A percentile compares a stretch with the other conserved stretches of the same genome.
Conservation (phyloP, 1,140 invertebrate species). For the Atta texana region DNA sequence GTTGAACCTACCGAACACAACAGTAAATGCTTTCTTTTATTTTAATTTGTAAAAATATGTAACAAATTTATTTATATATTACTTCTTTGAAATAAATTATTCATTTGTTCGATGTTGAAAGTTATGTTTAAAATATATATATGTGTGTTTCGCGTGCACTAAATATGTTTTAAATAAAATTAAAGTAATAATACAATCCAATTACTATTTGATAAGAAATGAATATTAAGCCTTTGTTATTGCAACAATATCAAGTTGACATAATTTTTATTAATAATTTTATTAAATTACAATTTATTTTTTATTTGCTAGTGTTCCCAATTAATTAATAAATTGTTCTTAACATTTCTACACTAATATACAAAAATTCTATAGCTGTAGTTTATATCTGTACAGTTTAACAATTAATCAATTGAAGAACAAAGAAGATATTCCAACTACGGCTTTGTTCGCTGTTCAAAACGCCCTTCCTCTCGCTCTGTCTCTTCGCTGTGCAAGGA, state of each 20-base stretch:
- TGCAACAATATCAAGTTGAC: background rate
- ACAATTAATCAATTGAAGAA: slow-evolving; percentile 28
- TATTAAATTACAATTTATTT: background rate
- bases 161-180: slow-evolving; percentile 10
- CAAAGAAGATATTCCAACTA: slow-evolving; percentile 46
- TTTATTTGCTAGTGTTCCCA: background rate
- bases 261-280: background rate
- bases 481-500: background rate
- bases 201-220: background rate
- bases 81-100: background rate
- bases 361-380: background rate
- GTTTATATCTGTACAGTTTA: slow-evolving; percentile 18
- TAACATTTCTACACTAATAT: background rate
- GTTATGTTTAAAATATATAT: background rate
- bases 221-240: slow-evolving; percentile 12
- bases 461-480: slow-evolving; percentile 14
- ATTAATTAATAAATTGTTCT: slow-evolving; percentile 24
- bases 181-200: background rate
- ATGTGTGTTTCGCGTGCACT: background rate
- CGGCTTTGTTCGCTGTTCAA: background rate
- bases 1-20: no score
- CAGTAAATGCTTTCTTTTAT: background rate
- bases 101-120: background rate
- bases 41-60: background rate
- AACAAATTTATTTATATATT: background rate